Evolutionary conservation across 2,113 vertebrate genomes (phyloP), one percentile per base, ranked within the genome.

Genomic region (Tragulus kanchil): DNA sequence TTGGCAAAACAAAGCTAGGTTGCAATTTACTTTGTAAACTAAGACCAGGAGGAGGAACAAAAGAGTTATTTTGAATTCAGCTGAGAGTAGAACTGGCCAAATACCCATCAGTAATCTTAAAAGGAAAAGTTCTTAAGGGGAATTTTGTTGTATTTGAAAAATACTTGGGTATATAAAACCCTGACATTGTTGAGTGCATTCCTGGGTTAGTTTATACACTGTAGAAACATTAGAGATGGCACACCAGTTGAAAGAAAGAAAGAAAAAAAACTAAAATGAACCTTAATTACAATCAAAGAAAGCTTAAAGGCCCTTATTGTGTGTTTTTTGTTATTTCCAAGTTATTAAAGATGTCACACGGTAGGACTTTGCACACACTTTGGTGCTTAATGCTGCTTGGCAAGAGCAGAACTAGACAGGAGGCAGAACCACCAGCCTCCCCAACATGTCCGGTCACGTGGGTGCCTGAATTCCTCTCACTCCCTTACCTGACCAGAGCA

Each of bases 271-370:
- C 98, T 98, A 98, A 98, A 98, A 98, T 98, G 98, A 99, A 98
- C 99, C 99, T 99, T 98, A 98, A 99, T 99, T 64, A 25, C 93
- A 98, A 99, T 98, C 98, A 97, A 98, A 99, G 98, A 97, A 98
- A 99, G 98, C 98, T 98, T 97, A 94, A 93, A 98, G 98, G 97
- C 98, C 98, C 98, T 98, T 79, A 3, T 50, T 91, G 95, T 89
- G 1, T 75, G 95, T 97, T 95, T 85, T 84, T 89, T 85, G 17
- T 45, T 88, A 52, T 83, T 96, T 75, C 90, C 97, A 94, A n/a
- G 36, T 10, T 28, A 71, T 90, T 52, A 92, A 83, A 36, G 14
- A 4, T 16, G 81, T 31, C 52, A 67, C 28, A 8, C 92, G 96
- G 88, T 85, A 91, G 93, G 87, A 96, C 97, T 97, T 97, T 90